Conservation (phyloP, 2,113 vertebrate genomes). For the Crotophaga sulcirostris region DNA sequence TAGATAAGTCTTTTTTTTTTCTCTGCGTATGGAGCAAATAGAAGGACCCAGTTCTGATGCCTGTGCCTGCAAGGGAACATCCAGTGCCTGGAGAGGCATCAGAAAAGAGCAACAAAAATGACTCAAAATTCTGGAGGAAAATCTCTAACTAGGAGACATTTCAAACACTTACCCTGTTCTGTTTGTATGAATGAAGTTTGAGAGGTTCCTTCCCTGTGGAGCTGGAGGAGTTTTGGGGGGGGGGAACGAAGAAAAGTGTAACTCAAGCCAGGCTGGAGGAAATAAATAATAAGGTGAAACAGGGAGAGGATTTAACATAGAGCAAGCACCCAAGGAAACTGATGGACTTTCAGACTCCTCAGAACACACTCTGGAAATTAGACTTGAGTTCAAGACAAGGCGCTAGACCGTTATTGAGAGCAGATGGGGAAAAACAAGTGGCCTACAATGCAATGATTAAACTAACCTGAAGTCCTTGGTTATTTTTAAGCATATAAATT, state of each 20-base stretch:
- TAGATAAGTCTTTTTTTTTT: neutral
- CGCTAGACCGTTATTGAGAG: accelerated
- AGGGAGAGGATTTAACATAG: neutral
- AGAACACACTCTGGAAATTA: neutral
- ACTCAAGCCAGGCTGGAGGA: neutral
- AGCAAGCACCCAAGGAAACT: neutral
- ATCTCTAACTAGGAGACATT: neutral
- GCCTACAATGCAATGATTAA: neutral
- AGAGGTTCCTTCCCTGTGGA: neutral
- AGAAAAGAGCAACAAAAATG: neutral
- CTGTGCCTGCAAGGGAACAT: neutral
- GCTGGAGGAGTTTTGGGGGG: accelerated
- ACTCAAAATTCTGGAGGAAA: neutral
- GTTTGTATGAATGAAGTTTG: neutral
- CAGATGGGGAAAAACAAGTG: neutral
- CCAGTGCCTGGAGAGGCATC: neutral
- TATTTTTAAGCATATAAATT: neutral
- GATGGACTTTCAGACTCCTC: neutral
- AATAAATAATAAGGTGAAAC: neutral
- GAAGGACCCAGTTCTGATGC: neutral
- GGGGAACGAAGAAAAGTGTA: neutral
- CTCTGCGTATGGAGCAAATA: neutral
- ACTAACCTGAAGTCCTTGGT: neutral
- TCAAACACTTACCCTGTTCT: neutral
- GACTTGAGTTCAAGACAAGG: neutral